A percentile compares a stretch with the other conserved stretches of the same genome.
phyloP scores from a whole-genome alignment of 2,797 vertebrate species.

The Molossus alvarezi region DNA sequence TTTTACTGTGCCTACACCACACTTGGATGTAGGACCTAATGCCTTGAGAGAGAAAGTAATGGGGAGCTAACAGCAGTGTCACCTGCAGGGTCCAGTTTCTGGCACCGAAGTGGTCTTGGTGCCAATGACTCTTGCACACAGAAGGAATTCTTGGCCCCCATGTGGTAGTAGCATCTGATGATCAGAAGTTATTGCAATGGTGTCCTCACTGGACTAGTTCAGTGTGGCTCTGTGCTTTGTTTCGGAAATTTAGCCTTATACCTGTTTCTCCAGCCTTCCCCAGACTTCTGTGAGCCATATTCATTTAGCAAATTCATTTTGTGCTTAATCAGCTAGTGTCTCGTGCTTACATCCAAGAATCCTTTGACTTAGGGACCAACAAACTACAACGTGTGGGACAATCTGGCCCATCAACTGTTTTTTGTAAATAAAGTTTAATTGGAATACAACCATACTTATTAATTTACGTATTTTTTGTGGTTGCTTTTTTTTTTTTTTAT shows the following conservation, averaged over 20 bases:
- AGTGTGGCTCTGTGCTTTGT: slow-evolving; percentile 23
- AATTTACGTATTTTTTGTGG: not conserved
- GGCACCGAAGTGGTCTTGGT: not conserved
- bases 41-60: not conserved
- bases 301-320: not conserved
- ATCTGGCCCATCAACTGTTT: not conserved
- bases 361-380: not conserved
- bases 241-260: not conserved
- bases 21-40: slow-evolving; percentile 5
- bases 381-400: not conserved
- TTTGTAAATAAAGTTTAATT: slow-evolving; percentile 54
- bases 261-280: not conserved
- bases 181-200: not conserved
- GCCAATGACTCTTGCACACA: not conserved
- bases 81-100: not conserved
- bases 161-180: not conserved
- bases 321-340: not conserved
- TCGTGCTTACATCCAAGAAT: not conserved
- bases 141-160: not conserved
- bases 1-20: not conserved
- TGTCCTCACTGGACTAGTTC: not conserved
- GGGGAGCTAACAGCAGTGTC: not conserved
- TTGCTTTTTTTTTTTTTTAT: not conserved
- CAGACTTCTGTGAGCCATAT: not conserved
- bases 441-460: not conserved